Percentiles rank a stretch among this genome's conserved stretches.
phyloP scores from a whole-genome alignment of 2,797 vertebrate species.

The Enteromius unitaeniatus region DNA sequence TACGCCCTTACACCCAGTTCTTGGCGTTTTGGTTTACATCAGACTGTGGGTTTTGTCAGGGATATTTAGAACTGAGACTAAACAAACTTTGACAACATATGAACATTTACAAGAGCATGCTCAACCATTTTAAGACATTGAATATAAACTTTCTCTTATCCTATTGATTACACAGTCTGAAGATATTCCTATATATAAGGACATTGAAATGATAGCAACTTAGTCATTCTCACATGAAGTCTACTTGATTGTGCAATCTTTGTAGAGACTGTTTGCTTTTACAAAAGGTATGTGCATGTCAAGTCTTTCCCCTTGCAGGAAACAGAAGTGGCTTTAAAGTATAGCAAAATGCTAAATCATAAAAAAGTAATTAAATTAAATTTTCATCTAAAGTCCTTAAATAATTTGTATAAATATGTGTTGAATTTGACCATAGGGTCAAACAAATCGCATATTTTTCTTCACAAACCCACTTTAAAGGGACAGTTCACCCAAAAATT shows the following conservation, averaged over 20 bases:
- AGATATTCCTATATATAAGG: not conserved
- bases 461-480: not conserved
- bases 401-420: not conserved
- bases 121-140: not conserved
- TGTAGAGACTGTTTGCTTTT: not conserved
- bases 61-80: not conserved
- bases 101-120: not conserved
- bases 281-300: not conserved
- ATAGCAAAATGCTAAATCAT: not conserved
- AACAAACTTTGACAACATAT: not conserved
- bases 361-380: not conserved
- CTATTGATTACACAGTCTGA: not conserved
- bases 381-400: not conserved
- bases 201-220: not conserved
- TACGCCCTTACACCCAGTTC: not conserved
- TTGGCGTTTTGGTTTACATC: no score
- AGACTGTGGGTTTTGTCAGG: not conserved
- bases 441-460: not conserved
- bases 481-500: not conserved
- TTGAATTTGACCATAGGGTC: not conserved
- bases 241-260: not conserved
- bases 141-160: not conserved
- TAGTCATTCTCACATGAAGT: not conserved
- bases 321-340: not conserved
- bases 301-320: constrained; percentile 9